These are phyloP conservation scores for Bubalus kerabau DNA, from an alignment of 2,113 vertebrate genomes.

Conservation along the genomic window DNA sequence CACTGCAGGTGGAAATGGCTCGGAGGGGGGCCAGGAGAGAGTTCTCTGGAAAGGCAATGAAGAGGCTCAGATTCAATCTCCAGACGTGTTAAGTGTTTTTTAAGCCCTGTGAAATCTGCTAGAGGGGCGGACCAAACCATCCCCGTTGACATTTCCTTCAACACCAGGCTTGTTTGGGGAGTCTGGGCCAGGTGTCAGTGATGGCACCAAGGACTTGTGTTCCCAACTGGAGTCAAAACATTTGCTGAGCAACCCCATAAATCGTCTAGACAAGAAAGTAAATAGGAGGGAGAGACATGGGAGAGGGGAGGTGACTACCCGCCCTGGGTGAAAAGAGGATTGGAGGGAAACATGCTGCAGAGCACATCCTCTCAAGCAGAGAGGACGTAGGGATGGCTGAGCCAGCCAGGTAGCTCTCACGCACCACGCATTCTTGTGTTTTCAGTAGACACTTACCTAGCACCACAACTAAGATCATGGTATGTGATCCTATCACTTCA, in stretches of 20 bases:
- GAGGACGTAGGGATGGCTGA: background rate
- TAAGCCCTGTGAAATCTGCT: background rate
- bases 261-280: conserved; percentile 20
- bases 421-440: background rate
- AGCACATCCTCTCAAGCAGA: background rate
- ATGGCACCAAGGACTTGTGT: conserved; percentile 80
- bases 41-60: background rate
- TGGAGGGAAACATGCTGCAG: background rate
- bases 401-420: background rate
- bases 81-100: background rate
- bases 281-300: background rate
- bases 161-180: conserved; percentile 84
- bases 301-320: background rate
- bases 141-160: conserved; percentile 82
- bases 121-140: conserved; percentile 60
- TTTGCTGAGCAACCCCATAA: conserved; percentile 34
- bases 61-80: background rate
- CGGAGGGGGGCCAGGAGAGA: background rate
- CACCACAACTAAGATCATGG: background rate
- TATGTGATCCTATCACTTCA: background rate
- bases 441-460: background rate
- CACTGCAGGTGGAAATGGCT: background rate
- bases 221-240: conserved; percentile 64
- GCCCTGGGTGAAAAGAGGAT: background rate
- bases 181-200: conserved; percentile 75